phyloP scores from a whole-genome alignment of 2,797 vertebrate species.

The Craterocephalus amniculus region DNA sequence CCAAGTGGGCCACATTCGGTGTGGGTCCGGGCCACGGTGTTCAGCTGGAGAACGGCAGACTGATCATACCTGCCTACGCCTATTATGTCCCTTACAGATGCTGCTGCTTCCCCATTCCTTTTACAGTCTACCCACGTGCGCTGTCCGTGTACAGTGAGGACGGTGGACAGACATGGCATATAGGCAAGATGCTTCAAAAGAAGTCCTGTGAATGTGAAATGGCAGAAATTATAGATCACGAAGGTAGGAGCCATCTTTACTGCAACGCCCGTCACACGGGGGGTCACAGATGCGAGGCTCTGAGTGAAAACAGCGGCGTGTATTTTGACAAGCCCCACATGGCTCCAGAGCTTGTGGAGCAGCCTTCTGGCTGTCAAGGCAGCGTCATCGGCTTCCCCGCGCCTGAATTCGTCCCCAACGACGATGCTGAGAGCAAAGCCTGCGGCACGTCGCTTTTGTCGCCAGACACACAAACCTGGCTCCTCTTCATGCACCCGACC shows the following conservation, averaged over 20 bases:
- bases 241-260: conserved; percentile 81
- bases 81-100: conserved; percentile 77
- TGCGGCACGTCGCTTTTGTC: conserved; percentile 64
- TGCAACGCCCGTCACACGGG: conserved; percentile 86
- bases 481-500: conserved; percentile 91
- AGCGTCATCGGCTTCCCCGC: conserved; percentile 89
- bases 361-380: conserved; percentile 87
- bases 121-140: conserved; percentile 78
- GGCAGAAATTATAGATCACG: conserved; percentile 82
- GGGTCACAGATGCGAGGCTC: conserved; percentile 83
- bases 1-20: conserved; percentile 90
- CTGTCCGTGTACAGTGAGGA: conserved; percentile 91
- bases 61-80: conserved; percentile 89
- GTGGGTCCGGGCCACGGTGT: conserved; percentile 94
- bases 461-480: conserved; percentile 77
- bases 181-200: conserved; percentile 77
- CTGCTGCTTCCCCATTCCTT: conserved; percentile 70
- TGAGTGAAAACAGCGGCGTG: conserved; percentile 81
- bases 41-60: conserved; percentile 84
- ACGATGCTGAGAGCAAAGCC: conserved; percentile 64
- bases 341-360: conserved; percentile 81
- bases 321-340: conserved; percentile 76
- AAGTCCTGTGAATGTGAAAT: conserved; percentile 90
- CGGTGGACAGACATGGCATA: conserved; percentile 83
- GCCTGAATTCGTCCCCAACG: conserved; percentile 55